Evolutionary conservation across 2,113 vertebrate genomes (phyloP).

Genomic region (Tiliqua scincoides): DNA sequence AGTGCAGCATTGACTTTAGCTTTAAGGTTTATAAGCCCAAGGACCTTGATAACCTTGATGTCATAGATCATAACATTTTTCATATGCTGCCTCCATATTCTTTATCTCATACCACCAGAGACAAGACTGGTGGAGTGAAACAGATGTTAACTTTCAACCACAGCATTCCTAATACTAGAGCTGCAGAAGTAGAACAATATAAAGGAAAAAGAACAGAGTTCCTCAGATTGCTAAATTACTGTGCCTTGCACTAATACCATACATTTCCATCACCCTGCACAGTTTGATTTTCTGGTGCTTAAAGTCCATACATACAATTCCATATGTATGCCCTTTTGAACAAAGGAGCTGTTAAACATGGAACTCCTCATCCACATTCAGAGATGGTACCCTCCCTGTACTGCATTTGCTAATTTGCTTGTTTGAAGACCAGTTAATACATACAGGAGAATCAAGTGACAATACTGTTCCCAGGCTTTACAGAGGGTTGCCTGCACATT

Average conservation of each 20-base stretch:
- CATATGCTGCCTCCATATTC: not conserved
- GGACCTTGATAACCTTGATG: not conserved
- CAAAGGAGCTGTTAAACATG: not conserved
- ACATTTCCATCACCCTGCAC: not conserved
- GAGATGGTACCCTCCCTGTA: not conserved
- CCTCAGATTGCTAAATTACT: not conserved
- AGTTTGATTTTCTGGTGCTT: not conserved
- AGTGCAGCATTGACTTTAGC: not conserved
- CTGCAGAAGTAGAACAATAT: not conserved
- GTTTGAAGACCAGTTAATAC: too few species aligned
- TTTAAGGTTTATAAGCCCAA: not conserved
- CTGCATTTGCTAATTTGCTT: not conserved
- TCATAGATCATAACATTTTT: not conserved
- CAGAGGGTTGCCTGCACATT: not conserved
- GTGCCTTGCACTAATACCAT: not conserved
- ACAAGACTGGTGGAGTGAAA: not conserved
- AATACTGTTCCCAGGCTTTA: not conserved
- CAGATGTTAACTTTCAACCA: not conserved
- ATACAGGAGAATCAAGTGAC: too few species aligned
- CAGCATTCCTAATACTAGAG: not conserved
- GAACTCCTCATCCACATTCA: not conserved
- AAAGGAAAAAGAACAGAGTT: not conserved
- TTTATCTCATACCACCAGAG: not conserved
- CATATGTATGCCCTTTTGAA: not conserved
- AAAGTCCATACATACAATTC: not conserved